Evolutionary conservation across 2,888 invertebrate species (phyloP), one percentile per base, ranked within the genome.

Genomic region (Mimas tiliae): DNA sequence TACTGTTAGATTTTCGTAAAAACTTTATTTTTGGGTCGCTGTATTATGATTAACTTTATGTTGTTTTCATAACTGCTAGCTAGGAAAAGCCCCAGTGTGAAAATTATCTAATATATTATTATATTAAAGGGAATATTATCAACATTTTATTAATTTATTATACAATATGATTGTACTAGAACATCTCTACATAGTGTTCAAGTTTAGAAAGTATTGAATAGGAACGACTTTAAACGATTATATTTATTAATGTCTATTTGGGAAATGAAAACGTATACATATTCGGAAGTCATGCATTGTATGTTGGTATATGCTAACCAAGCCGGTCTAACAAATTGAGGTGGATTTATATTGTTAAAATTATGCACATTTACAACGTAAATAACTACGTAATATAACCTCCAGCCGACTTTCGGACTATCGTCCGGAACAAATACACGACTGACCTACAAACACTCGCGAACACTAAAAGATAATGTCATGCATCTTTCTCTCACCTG

Each of bases 351-450:
- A 80, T 78, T 78, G 77, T 75, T 79, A 76, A 81, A 79, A 79
- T 78, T 75, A 77, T 82, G 77, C 69, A 74, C 76, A 78, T 79
- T 83, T 81, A 78, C 78, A 83, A 87, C 81, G 86, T 85, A 85
- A 88, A 86, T 82, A 84, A 79, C 83, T 83, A 87, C 87, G 86
- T 87, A 87, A 87, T 86, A 82, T 92, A 91, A 93, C 93, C 93
- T 93, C 92, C 91, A 93, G 91, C 85, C 90, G 93, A 91, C 93
- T 91, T 93, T 93, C 93, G 88, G 91, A 90, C 87, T 88, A 88
- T 88, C 91, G 92, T 90, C 89, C 93, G 92, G 91, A 91, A 93
- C 90, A 93, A 88, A 91, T 83, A 87, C 88, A 88, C 86, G 90
- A 91, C 91, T 93, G 93, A 93, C 93, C 93, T 93, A 93, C 93